Evolutionary conservation across 37 sponge, comb jelly and placozoan species (phyloP).

Genomic region (Agelas oroides): DNA sequence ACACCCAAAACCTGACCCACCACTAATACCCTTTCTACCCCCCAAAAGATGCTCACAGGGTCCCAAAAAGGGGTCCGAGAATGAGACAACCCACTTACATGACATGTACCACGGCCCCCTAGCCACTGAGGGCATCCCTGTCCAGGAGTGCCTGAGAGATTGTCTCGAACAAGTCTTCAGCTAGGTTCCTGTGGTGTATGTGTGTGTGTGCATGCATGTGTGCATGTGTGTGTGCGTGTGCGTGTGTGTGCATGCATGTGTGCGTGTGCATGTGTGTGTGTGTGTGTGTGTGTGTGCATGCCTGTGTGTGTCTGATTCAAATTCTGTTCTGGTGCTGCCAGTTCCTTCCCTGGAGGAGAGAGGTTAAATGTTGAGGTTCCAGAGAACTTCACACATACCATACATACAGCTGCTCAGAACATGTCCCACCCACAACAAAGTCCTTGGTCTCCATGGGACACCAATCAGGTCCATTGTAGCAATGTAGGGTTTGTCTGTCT

Average conservation of each 20-base stretch:
- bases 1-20: no score
- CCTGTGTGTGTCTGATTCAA: neutral
- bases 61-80: no score
- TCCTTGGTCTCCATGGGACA: constrained; percentile 98
- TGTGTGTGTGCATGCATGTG: no score
- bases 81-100: constrained; percentile 76
- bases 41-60: no score
- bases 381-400: constrained; percentile 99
- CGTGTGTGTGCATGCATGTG: neutral
- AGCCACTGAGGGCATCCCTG: constrained; percentile 95
- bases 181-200: constrained; percentile 74
- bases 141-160: constrained; percentile 96
- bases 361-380: constrained; percentile 81
- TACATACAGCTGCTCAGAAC: constrained; percentile 97
- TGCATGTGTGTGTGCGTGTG: no score
- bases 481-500: constrained; percentile 91
- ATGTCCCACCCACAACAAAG: constrained; percentile 97
- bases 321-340: neutral
- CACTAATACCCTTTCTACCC: no score
- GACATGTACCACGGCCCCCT: constrained; percentile 93
- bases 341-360: no score
- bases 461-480: constrained; percentile 97
- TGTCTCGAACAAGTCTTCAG: constrained; percentile 95
- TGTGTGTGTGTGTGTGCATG: no score
- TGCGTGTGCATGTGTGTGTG: no score